Evolutionary conservation across 2,113 vertebrate genomes (phyloP).

Genomic region (Neolamprologus sp.): DNA sequence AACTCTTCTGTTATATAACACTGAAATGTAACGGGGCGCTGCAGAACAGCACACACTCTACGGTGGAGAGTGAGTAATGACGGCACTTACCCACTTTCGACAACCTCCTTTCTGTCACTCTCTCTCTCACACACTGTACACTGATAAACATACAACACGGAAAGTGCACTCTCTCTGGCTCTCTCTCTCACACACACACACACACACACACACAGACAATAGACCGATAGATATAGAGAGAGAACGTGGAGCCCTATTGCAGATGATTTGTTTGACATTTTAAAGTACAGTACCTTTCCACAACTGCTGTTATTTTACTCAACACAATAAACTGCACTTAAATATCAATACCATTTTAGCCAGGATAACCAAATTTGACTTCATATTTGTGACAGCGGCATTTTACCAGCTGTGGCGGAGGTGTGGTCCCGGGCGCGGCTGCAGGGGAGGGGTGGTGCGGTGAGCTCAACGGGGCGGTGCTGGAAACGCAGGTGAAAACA

Average conservation of each 20-base stretch:
- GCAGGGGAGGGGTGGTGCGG: too few relatives aligned
- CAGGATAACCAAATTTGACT: neutral
- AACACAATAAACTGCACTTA: conserved; percentile 1
- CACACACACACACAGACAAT: neutral
- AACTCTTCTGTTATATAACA: conserved; percentile 20
- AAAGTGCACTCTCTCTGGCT: neutral
- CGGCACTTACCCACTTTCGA: conserved; percentile 14
- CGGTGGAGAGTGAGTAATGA: conserved; percentile 17
- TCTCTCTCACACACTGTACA: neutral
- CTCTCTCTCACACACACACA: neutral
- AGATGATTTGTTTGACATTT: conserved; percentile 37
- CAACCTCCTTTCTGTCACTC: neutral
- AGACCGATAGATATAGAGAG: neutral
- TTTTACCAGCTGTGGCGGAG: neutral
- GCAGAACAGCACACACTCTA: neutral
- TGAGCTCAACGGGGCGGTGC: too few relatives aligned
- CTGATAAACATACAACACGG: neutral
- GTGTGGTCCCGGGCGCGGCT: too few relatives aligned
- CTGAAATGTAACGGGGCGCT: neutral
- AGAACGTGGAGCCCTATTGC: neutral
- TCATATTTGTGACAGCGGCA: neutral
- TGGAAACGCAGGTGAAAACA: too few relatives aligned
- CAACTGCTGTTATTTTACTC: neutral
- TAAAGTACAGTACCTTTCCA: neutral
- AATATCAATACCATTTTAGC: neutral